Evolutionary conservation across 2,113 vertebrate genomes (phyloP), one percentile per base, ranked within the genome.

Genomic region (Aegithalos caudatus): DNA sequence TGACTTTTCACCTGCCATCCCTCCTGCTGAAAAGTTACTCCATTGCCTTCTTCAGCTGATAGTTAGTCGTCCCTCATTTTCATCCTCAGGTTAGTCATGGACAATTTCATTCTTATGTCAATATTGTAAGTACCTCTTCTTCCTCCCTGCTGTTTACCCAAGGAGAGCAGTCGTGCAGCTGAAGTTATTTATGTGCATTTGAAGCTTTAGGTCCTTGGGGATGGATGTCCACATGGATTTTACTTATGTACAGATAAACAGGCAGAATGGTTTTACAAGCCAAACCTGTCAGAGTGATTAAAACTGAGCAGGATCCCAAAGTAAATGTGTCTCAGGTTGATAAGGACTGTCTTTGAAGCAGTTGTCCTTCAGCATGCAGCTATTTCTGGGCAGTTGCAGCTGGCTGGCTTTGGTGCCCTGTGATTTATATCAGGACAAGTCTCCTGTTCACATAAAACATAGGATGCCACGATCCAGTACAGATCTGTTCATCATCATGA

Each of bases 71-170:
- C 51, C 69, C 44, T 72, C 18, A 5, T 81, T 76, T 84, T 87
- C 61, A 45, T 80, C 48, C 81, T 72, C 53, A 60, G 40, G 44
- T 79, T 94, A 81, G 38, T 89, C 48, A 74, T 50, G 73, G 81
- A 44, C 22, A 14, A 64, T 91, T 92, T 81, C 69, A n/a, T 86
- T 88, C 77, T 53, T 87, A 50, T 81, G 86, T 92, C 91, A 91
- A 15, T 94, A 72, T 42, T 90, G 12, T 93, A 92, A 94, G 88
- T 88, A 58, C 56, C 58, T 81, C 83, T 91, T 94, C 88, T 95
- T 97, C 91, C 86, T 95, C 91, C 48, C 77, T 53, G 29, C 11
- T 92, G 72, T 95, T 95, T 96, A 91, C 65, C 40, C 77, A 57
- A 15, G 35, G 64, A 95, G 69, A 70, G 72, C 51, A 81, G 51